Conservation (phyloP, 1,140 invertebrate species). For the Araneus ventricosus region DNA sequence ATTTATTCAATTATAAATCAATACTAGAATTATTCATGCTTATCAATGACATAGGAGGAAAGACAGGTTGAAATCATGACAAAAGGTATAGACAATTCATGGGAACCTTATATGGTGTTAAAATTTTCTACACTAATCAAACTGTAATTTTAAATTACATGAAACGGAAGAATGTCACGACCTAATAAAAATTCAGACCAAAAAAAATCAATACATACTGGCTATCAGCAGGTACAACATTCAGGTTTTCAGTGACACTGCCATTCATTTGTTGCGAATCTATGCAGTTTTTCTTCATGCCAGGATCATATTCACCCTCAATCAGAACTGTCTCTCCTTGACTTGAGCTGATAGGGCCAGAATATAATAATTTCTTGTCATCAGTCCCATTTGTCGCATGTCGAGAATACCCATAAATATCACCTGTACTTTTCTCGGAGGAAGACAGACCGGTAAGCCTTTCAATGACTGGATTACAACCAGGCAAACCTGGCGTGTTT, state of each 20-base stretch:
- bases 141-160: too few species aligned
- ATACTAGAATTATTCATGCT: too few species aligned
- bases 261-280: conserved; percentile 23
- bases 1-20: too few species aligned
- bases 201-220: conserved; percentile 60
- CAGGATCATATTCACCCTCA: conserved; percentile 65
- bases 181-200: not conserved
- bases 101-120: too few species aligned
- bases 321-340: conserved; percentile 57
- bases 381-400: not conserved
- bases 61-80: too few species aligned
- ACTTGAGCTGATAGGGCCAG: not conserved
- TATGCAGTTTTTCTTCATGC: not conserved
- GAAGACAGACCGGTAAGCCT: conserved; percentile 49
- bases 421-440: not conserved
- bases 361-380: conserved; percentile 15
- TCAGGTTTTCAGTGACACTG: not conserved
- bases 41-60: too few species aligned
- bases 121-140: too few species aligned
- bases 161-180: not conserved
- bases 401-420: conserved; percentile 22
- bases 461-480: conserved; percentile 70
- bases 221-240: conserved; percentile 61
- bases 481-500: conserved; percentile 49
- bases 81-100: too few species aligned